Percentiles rank a stretch among this genome's conserved stretches.
Conservation (phyloP, 2,113 vertebrate species). For the Ptyas mucosa region DNA sequence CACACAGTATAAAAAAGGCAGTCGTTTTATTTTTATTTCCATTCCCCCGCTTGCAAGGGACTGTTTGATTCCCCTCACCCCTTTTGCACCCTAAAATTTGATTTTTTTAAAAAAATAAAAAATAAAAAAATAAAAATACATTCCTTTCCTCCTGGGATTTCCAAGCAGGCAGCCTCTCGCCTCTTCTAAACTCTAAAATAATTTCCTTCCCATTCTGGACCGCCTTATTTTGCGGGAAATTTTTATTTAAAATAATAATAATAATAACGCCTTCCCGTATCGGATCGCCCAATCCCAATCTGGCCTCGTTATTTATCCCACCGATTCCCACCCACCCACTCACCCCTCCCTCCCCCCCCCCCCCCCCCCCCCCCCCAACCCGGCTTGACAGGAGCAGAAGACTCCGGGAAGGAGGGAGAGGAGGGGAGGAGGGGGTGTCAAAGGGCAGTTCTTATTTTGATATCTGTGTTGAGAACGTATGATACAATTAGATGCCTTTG, state of each 20-base stretch:
- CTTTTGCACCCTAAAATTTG: background rate
- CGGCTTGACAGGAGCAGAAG: background rate
- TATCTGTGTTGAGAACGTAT: conserved; percentile 88
- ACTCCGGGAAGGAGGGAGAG: conserved; percentile 53
- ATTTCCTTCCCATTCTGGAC: background rate
- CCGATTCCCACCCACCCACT: background rate
- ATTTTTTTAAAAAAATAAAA: background rate
- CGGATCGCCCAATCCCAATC: background rate
- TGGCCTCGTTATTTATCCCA: background rate
- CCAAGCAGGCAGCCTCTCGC: background rate
- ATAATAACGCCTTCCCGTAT: background rate
- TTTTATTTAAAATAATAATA: background rate
- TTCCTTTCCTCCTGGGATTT: background rate
- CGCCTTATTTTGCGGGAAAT: background rate
- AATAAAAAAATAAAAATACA: no score
- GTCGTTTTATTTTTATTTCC: background rate
- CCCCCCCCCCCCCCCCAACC: no score
- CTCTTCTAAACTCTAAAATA: background rate
- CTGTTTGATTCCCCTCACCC: background rate
- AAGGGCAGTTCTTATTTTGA: conserved; percentile 80
- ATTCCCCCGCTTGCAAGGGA: background rate
- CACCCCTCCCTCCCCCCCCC: no score
- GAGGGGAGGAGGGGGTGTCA: conserved; percentile 59
- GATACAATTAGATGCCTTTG: conserved; percentile 96
- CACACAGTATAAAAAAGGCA: no score